Conservation (phyloP, 2,113 vertebrate species). For the Murina feae region DNA sequence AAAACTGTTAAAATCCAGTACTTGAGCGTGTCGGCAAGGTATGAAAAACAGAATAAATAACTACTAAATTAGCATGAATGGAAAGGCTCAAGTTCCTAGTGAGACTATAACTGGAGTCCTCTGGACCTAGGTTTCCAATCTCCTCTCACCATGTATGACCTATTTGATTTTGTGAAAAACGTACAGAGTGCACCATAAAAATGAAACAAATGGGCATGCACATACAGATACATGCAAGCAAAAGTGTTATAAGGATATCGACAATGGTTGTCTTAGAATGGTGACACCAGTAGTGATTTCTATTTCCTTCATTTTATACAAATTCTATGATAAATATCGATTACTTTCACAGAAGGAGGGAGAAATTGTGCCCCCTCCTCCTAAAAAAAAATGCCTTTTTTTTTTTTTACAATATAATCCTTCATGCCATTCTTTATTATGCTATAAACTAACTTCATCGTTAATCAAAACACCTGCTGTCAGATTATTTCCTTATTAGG, state of each 20-base stretch:
- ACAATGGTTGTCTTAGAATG: background rate
- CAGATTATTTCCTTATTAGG: background rate
- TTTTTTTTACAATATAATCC: background rate
- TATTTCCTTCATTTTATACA: background rate
- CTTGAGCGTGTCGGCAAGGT: background rate
- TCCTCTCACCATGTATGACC: background rate
- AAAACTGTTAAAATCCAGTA: background rate
- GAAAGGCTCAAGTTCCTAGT: background rate
- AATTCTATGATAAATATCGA: background rate
- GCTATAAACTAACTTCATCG: slow-evolving; percentile 33
- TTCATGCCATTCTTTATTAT: background rate
- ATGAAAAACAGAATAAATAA: background rate
- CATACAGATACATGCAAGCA: background rate
- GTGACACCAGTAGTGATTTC: background rate
- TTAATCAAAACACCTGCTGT: slow-evolving; percentile 8
- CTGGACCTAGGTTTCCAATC: background rate
- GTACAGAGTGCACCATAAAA: background rate
- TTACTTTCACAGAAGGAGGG: background rate
- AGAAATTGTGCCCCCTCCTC: background rate
- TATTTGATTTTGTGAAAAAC: background rate
- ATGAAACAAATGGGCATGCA: accelerated
- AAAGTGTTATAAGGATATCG: background rate
- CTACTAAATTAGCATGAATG: background rate
- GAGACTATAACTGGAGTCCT: background rate
- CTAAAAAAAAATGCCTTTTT: background rate